These are phyloP conservation scores for Entelurus aequoreus DNA, from an alignment of 2,113 vertebrate species.

Conservation along the genomic window DNA sequence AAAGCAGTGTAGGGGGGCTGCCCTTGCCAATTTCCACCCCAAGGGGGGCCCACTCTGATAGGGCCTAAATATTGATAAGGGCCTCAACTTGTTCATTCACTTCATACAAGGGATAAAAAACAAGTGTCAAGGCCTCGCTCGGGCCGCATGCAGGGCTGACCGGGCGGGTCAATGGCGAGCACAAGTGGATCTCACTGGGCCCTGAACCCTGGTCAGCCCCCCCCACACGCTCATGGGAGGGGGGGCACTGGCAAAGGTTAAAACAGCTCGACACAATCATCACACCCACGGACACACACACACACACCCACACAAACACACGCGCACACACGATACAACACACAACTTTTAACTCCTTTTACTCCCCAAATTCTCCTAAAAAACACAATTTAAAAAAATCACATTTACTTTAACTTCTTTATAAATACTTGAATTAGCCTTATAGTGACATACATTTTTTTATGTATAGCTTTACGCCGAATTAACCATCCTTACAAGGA, in stretches of 20 bases:
- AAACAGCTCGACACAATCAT: conserved; percentile 76
- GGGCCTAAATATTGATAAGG: conserved; percentile 89
- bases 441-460: no score
- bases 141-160: conserved; percentile 82
- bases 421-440: no score
- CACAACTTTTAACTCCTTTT: neutral
- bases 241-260: conserved; percentile 95
- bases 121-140: conserved; percentile 85
- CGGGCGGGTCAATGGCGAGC: conserved; percentile 88
- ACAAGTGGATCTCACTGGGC: conserved; percentile 85
- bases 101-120: conserved; percentile 64
- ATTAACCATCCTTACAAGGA: no score
- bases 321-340: neutral
- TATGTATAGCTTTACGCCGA: no score
- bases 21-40: conserved; percentile 85
- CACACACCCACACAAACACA: neutral
- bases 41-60: conserved; percentile 85
- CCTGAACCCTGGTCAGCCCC: conserved; percentile 83
- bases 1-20: conserved; percentile 64
- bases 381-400: no score
- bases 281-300: neutral
- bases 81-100: conserved; percentile 76
- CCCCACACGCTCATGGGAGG: conserved; percentile 75
- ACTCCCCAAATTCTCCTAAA: neutral
- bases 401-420: no score